Base-by-base conservation (phyloP, 2,888 invertebrate species). In the Plagodis dolabraria region DNA sequence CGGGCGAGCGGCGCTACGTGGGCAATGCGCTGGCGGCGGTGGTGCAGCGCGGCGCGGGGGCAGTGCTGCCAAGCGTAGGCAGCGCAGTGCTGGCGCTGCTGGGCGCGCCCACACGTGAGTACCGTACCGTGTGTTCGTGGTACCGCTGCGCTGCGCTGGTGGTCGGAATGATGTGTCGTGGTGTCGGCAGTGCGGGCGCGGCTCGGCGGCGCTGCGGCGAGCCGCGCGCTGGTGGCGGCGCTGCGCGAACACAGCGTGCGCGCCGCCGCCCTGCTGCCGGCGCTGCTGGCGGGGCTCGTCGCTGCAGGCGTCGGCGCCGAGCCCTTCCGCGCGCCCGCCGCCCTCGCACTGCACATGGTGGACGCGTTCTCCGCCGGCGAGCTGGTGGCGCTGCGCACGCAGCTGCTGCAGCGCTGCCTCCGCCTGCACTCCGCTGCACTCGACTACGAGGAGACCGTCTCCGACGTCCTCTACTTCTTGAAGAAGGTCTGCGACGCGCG, bases 1-100 rank as follows among this genome's bases (percentile, higher is more conserved):
- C 12, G 38, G 50, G 47, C 36, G 51, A 43, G 36, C 52, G 57
- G 12, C 47, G 47, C 51, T 47, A 36, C 51, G 36, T 47, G 57
- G 6, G 47, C 47, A 47, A 0, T n/a, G 11, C 6, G 47, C 34
- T 57, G 57, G n/a, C 34, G 35, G 50, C 57, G 51, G 33, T 57
- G 57, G 43, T 52, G 9, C 9, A 5, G 57, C 46, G 35, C 42
- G 57, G 35, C 42, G 46, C 36, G 36, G 7, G 10, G 5, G 35
- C 40, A 42, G 35, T 51, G 50, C 46, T n/a, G 57, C 11, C 12
- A 34, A 10, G 36, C 44, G 9, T 0, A 11, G 11, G 6, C 40
- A 7, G 34, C 33, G n/a, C 1, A 7, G 0, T 33, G 11, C 9
- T 34, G n/a, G 34, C 33, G n/a, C 5, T 33, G 49, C 44, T 55